These are phyloP conservation scores for Oxytorus armatus DNA, from an alignment of 2,888 invertebrate species.

Conservation along the genomic window DNA sequence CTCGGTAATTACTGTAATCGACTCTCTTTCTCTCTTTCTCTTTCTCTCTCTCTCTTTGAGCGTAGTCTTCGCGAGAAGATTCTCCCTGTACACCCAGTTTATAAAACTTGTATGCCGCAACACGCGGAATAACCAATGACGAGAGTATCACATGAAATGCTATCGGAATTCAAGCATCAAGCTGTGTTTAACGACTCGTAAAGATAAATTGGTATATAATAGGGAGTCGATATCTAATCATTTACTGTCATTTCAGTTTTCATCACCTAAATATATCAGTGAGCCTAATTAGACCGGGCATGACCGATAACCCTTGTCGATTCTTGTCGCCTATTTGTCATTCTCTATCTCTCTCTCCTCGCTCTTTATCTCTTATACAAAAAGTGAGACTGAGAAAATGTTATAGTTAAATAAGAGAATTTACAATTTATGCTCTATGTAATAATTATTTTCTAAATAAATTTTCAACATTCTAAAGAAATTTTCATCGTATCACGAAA, in stretches of 20 bases:
- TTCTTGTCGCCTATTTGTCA: neutral
- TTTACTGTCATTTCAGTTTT: neutral
- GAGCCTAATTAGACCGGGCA: conserved; percentile 35
- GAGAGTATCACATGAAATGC: conserved; percentile 22
- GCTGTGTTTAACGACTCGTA: neutral
- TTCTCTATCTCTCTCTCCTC: no score
- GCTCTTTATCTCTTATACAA: no score
- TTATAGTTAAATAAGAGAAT: no score
- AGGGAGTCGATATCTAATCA: neutral
- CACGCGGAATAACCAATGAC: neutral
- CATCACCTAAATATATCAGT: conserved; percentile 10
- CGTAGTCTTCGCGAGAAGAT: conserved; percentile 35
- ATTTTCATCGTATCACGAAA: no score
- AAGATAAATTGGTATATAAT: neutral
- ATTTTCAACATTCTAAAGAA: no score
- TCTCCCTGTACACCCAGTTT: conserved; percentile 5
- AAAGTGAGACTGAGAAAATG: no score
- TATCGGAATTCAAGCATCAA: conserved; percentile 30
- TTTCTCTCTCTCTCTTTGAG: neutral
- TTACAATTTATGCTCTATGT: no score
- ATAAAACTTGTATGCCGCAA: neutral
- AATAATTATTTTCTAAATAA: no score
- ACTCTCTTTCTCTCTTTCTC: conserved; percentile 44
- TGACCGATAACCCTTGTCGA: conserved; percentile 34
- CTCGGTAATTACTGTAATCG: conserved; percentile 67